Evolutionary conservation across 1,140 invertebrate genomes (phyloP), one percentile per base, ranked within the genome.

Genomic region (Archivesica marissinica): DNA sequence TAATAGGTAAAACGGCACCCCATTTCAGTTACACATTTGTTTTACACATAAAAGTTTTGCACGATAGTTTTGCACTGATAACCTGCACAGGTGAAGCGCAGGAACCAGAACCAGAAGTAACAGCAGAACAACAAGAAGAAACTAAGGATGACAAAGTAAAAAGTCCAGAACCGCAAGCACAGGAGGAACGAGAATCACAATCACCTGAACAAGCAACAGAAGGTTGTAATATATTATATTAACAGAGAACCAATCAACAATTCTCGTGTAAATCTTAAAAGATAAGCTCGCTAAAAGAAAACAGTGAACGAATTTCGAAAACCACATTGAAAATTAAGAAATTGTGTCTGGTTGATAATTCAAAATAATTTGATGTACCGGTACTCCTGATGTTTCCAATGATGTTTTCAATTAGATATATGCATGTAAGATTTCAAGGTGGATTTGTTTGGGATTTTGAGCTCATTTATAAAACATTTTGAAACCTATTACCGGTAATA

Each of bases 81-180:
- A 47, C 28, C 17, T 9, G n/a, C 28, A 56, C 54, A 77, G 61
- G n/a, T 83, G 50, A 72, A 77, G 64, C 52, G 23, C 47, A 75
- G 41, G 64, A 59, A 50, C 70, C 82, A 59, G 33, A 83, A 56
- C 79, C 23, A 39, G 41, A 76, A 77, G 2, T 44, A 17, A n/a
- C 25, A 7, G 20, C 30, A n/a, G 50, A 66, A 68, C 33, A 39
- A 11, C n/a, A 44, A 76, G 70, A n/a, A 7, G 41, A 61, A 61
- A 61, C 59, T 30, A 28, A 6, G 20, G 61, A 72, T 50, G 68
- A 72, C 3, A 72, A 72, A 72, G 39, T 28, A 47, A 72, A 72
- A 50, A 47, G 39, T 47, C 68, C 68, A 30, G 68, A 72, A 72
- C 68, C 68, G 25, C 54, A 59, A 17, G 44, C 41, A 3, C 68